Evolutionary conservation across 2,113 vertebrate genomes (phyloP).

Genomic region (Tylochromis polylepis): DNA sequence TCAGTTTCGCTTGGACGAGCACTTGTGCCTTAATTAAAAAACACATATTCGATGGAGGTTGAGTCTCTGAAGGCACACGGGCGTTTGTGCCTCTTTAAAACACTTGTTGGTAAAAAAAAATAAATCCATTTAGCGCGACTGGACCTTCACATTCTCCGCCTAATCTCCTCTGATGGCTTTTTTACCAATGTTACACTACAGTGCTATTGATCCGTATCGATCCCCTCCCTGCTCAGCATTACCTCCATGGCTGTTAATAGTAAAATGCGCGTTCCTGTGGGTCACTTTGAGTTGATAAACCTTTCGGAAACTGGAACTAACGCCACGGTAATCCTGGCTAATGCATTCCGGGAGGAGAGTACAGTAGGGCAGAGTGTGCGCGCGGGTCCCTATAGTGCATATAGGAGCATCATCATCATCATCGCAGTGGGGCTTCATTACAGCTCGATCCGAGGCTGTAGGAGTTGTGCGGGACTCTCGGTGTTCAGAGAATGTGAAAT

Average conservation of each 20-base stretch:
- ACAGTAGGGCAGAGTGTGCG: neutral
- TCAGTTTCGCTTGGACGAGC: neutral
- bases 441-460: neutral
- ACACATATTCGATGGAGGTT: neutral
- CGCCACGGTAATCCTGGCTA: neutral
- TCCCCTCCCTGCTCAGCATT: constrained; percentile 10
- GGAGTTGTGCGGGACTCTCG: constrained; percentile 1
- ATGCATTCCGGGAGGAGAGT: neutral
- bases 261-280: constrained; percentile 32
- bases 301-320: neutral
- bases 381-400: neutral
- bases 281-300: constrained; percentile 16
- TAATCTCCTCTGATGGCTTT: constrained; percentile 33
- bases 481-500: neutral
- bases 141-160: neutral
- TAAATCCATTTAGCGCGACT: neutral
- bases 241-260: constrained; percentile 7
- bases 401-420: neutral
- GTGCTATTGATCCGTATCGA: constrained; percentile 49
- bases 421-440: neutral
- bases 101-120: constrained; percentile 36
- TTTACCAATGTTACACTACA: constrained; percentile 31
- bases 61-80: neutral
- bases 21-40: constrained; percentile 1
- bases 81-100: neutral